These are phyloP conservation scores for Anguilla obscura DNA, from an alignment of 2,797 vertebrate genomes.

Conservation along the genomic window DNA sequence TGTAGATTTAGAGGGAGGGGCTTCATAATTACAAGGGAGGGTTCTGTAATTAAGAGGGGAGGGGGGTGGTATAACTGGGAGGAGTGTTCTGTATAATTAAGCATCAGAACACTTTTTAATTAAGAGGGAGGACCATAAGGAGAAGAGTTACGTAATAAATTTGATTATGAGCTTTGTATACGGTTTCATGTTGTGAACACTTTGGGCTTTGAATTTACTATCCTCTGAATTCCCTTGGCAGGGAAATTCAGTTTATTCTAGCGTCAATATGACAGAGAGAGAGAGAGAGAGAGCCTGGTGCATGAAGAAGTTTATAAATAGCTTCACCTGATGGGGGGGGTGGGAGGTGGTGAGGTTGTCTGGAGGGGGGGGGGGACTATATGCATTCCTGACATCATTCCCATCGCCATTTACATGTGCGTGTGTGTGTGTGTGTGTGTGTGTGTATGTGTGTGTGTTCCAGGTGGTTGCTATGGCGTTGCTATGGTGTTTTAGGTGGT, in stretches of 20 bases:
- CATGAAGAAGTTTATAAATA: slow-evolving; percentile 12
- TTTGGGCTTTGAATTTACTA: not conserved
- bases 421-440: no score
- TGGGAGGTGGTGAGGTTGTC: not conserved
- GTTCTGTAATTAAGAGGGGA: not conserved
- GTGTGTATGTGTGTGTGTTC: no score
- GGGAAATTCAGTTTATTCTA: not conserved
- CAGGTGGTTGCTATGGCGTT: no score
- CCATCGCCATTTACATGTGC: not conserved
- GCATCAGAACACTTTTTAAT: not conserved
- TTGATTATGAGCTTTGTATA: not conserved
- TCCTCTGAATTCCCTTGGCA: not conserved
- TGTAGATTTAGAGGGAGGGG: not conserved
- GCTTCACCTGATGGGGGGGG: slow-evolving; percentile 12
- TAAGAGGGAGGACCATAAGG: not conserved
- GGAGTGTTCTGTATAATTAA: not conserved
- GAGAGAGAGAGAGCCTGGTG: not conserved
- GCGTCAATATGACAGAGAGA: not conserved
- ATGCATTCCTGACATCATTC: slow-evolving; percentile 35
- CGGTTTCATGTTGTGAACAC: not conserved
- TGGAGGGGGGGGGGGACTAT: not conserved
- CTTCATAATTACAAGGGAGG: not conserved
- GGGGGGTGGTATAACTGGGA: not conserved
- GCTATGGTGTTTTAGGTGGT: no score
- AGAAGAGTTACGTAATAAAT: not conserved